Evolutionary conservation across 2,888 invertebrate genomes (phyloP).

Genomic region (Eucriotettix oculatus): DNA sequence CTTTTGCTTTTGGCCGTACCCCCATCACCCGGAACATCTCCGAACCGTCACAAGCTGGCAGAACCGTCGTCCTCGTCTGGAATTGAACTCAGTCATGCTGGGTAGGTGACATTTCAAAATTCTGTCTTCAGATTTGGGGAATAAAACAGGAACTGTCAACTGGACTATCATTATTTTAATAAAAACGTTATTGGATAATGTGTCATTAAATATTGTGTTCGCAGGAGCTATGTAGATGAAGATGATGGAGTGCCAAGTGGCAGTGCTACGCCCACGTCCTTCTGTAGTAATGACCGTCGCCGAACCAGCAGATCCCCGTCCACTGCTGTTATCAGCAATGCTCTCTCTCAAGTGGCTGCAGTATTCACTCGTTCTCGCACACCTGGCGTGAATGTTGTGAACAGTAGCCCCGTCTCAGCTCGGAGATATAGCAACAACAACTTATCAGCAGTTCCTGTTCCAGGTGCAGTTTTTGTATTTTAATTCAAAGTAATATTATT

Average conservation of each 20-base stretch:
- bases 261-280: constrained; percentile 31
- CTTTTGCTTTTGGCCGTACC: constrained; percentile 12
- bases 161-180: neutral
- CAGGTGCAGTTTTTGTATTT: too few relatives aligned
- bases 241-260: constrained; percentile 18
- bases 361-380: neutral
- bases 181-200: neutral
- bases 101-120: neutral
- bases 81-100: constrained; percentile 12
- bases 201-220: neutral
- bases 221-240: constrained; percentile 22
- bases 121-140: neutral
- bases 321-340: constrained; percentile 6
- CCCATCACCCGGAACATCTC: constrained; percentile 9
- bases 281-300: constrained; percentile 14
- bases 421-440: neutral
- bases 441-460: neutral
- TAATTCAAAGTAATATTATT: too few relatives aligned
- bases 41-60: constrained; percentile 2
- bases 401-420: neutral
- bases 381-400: neutral
- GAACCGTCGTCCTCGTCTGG: constrained; percentile 39
- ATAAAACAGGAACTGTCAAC: too few relatives aligned
- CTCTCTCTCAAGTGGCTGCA: neutral
- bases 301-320: constrained; percentile 12